Evolutionary conservation across 2,888 invertebrate genomes (phyloP).

Genomic region (Thereva unica): DNA sequence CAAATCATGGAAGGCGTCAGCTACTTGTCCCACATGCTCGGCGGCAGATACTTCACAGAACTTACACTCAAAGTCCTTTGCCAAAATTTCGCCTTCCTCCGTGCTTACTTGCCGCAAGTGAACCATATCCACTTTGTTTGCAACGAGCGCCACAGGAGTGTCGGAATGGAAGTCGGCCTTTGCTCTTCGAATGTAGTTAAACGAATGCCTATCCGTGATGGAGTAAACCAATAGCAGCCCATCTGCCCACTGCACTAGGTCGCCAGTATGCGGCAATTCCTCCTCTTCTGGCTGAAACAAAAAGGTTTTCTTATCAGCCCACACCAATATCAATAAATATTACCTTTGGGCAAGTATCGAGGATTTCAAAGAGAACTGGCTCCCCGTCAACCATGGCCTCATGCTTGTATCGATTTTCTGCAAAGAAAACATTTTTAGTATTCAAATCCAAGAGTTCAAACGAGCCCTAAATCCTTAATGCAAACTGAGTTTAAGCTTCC

Average conservation of each 20-base stretch:
- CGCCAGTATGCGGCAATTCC: constrained; percentile 70
- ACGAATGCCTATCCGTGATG: constrained; percentile 83
- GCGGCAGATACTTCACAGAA: constrained; percentile 88
- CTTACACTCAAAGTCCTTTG: constrained; percentile 85
- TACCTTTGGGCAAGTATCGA: constrained; percentile 78
- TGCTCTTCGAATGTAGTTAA: constrained; percentile 78
- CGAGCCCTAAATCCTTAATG: neutral
- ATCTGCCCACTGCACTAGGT: constrained; percentile 87
- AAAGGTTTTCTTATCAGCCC: constrained; percentile 9
- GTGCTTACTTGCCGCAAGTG: constrained; percentile 84
- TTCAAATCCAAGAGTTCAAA: neutral
- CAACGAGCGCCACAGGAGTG: constrained; percentile 82
- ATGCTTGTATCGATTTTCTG: constrained; percentile 89
- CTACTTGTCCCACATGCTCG: constrained; percentile 83
- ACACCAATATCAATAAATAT: constrained; percentile 1
- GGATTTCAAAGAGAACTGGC: constrained; percentile 85
- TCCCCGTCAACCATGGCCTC: constrained; percentile 87
- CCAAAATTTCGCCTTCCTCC: constrained; percentile 86
- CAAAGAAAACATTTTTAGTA: constrained; percentile 49
- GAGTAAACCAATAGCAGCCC: constrained; percentile 87
- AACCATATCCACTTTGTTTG: constrained; percentile 89
- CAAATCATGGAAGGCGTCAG: constrained; percentile 82
- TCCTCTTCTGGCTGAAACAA: constrained; percentile 64
- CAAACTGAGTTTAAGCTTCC: neutral
- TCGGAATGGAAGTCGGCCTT: constrained; percentile 72